Evolutionary conservation across 2,113 vertebrate species (phyloP).

Genomic region (Campylomormyrus numenius): DNA sequence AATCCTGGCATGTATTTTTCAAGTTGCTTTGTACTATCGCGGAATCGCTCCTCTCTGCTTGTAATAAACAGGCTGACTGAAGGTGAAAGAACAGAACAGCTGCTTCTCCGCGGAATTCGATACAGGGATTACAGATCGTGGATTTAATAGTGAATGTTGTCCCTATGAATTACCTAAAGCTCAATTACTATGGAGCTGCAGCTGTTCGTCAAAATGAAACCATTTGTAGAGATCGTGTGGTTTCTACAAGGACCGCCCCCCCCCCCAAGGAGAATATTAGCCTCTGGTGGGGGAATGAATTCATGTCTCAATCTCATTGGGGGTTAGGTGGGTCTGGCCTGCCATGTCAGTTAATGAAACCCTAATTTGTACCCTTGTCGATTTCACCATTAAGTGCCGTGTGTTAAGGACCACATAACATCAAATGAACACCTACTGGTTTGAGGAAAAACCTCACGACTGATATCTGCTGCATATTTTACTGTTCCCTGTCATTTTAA

Average conservation of each 20-base stretch:
- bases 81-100: conserved; percentile 59
- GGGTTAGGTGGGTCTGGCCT: neutral
- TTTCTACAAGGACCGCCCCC: neutral
- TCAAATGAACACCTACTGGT: neutral
- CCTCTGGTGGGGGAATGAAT: neutral
- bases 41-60: neutral
- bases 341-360: neutral
- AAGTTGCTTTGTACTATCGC: neutral
- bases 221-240: neutral
- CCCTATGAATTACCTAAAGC: neutral
- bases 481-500: neutral
- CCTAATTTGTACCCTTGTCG: neutral
- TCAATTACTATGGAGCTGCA: neutral
- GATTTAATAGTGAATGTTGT: neutral
- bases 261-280: neutral
- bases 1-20: neutral
- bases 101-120: conserved; percentile 48
- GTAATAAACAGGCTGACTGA: neutral
- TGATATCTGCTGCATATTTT: neutral
- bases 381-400: neutral
- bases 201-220: neutral
- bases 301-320: neutral
- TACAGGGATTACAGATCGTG: conserved; percentile 34
- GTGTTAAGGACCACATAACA: neutral
- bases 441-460: neutral